Conservation (phyloP, 2,113 vertebrate genomes). For the Charina bottae region DNA sequence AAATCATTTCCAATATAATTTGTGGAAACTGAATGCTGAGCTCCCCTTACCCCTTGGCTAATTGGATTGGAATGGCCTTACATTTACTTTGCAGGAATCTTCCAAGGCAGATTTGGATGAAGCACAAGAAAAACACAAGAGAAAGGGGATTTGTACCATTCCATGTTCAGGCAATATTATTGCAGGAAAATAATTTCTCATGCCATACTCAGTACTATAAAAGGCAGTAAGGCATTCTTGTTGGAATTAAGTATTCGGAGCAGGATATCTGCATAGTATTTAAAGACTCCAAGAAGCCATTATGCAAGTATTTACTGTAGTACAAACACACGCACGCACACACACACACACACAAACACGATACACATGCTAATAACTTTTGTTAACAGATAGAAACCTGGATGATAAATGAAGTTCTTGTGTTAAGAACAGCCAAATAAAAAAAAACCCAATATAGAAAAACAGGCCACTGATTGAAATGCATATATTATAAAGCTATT, state of each 20-base stretch:
- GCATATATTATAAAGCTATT: neutral
- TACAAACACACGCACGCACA: neutral
- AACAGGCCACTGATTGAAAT: neutral
- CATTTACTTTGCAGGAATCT: neutral
- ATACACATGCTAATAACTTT: neutral
- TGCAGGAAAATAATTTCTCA: neutral
- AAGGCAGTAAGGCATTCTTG: neutral
- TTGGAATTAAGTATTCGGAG: neutral
- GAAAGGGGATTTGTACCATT: neutral
- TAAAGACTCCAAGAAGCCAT: neutral
- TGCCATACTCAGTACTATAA: neutral
- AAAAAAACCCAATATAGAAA: neutral
- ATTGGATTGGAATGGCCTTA: neutral
- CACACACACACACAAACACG: neutral
- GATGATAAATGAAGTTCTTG: neutral
- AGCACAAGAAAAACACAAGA: neutral
- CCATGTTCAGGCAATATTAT: neutral
- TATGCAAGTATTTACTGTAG: neutral
- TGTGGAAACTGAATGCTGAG: neutral
- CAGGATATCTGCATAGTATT: neutral
- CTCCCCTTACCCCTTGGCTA: neutral
- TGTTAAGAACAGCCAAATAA: neutral
- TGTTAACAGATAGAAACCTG: neutral
- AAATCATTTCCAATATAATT: neutral
- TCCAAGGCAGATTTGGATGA: neutral